Evolutionary conservation across 2,113 vertebrate genomes (phyloP).

Genomic region (Nettapus auritus): DNA sequence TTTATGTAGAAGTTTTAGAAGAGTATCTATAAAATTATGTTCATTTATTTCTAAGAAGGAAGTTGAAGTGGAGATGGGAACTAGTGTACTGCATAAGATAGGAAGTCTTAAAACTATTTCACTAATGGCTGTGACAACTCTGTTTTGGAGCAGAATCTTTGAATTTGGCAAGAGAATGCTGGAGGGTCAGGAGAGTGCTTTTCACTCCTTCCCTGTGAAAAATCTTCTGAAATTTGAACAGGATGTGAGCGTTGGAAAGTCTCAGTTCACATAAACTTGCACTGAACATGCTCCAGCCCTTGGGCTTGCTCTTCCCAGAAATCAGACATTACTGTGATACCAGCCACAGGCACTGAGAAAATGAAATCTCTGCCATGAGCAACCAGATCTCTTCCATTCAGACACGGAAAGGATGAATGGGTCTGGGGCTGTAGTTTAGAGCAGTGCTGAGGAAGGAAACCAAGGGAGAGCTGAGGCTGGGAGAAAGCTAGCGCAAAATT

Average conservation of each 20-base stretch:
- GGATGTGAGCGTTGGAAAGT: background rate
- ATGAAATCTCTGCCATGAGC: background rate
- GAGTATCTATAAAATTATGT: background rate
- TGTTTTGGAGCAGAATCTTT: background rate
- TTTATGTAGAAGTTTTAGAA: background rate
- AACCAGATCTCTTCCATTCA: background rate
- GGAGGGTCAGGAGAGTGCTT: conserved; percentile 17
- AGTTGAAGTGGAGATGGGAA: background rate
- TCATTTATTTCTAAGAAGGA: background rate
- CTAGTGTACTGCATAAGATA: background rate
- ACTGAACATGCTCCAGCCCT: background rate
- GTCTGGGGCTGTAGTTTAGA: background rate
- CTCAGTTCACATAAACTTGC: conserved; percentile 3
- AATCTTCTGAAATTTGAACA: conserved; percentile 36
- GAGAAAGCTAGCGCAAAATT: background rate
- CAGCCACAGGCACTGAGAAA: background rate
- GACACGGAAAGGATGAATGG: background rate
- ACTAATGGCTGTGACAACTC: background rate
- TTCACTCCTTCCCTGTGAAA: conserved; percentile 36
- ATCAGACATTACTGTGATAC: background rate
- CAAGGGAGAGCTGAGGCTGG: fast-evolving
- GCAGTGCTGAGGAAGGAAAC: background rate
- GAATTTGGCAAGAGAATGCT: background rate
- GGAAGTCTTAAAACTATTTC: background rate
- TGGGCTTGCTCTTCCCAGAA: background rate